Conservation (phyloP, 2,113 vertebrate genomes). For the Scomber japonicus region DNA sequence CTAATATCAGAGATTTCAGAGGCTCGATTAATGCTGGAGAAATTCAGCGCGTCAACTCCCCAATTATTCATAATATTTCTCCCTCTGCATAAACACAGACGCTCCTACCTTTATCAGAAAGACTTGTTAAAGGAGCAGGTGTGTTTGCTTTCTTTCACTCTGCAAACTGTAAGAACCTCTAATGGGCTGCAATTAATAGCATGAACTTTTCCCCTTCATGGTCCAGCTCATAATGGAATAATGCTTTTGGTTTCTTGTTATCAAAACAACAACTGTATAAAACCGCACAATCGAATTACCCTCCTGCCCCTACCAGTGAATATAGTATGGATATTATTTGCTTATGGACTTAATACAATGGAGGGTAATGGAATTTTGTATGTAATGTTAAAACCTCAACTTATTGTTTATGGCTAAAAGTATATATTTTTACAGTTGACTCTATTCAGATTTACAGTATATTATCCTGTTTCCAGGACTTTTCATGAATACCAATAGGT, state of each 20-base stretch:
- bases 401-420: neutral
- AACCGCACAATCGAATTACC: neutral
- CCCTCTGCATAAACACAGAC: constrained; percentile 68
- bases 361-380: neutral
- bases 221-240: constrained; percentile 20
- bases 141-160: constrained; percentile 34
- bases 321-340: constrained; percentile 6
- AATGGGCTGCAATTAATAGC: constrained; percentile 57
- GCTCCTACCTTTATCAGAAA: constrained; percentile 35
- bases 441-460: too few relatives aligned
- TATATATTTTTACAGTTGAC: neutral
- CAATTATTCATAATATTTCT: constrained; percentile 76
- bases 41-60: constrained; percentile 59
- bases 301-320: neutral
- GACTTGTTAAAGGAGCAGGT: constrained; percentile 56
- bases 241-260: constrained; percentile 11
- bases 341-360: neutral
- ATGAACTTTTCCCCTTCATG: constrained; percentile 35
- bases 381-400: neutral
- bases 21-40: constrained; percentile 68
- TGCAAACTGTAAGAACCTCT: constrained; percentile 38
- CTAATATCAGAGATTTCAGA: constrained; percentile 77
- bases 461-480: too few relatives aligned
- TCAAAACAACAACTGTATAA: constrained; percentile 17
- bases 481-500: too few relatives aligned